Base-by-base conservation (phyloP, 2,113 vertebrate species). In the Notothenia coriiceps region DNA sequence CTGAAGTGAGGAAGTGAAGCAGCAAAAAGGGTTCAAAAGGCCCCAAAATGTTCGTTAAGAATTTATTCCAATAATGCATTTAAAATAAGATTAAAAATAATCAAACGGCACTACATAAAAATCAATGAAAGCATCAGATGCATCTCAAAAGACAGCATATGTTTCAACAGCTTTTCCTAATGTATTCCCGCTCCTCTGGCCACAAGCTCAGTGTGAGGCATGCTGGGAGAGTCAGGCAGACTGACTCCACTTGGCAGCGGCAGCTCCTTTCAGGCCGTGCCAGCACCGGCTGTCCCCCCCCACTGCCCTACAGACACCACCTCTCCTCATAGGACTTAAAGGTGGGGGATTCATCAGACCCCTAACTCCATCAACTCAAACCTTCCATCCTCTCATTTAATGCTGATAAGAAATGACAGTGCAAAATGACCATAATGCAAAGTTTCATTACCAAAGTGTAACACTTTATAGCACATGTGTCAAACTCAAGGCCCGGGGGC, bases 201-300 rank as follows among this genome's bases (percentile, higher is more conserved):
- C 84, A 69, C 66, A 67, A 72, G 84, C 86, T 91, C 75, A 61
- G 68, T 75, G 84, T 47, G 85, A 70, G 64, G 29, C 86, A 1
- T 85, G 88, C 87, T 88, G 89, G 55, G 89, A 88, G 70, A 76
- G 68, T 80, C 62, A 46, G 63, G 84, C 89, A 90, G 90, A 83
- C 84, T 91, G 92, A 91, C 91, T 92, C 91, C 88, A 71, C 79
- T 94, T 92, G 92, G 89, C 90, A 89, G 86, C 18, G 64, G 46
- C 86, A 69, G 85, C 77, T 88, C 81, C 88, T 93, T 92, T 91
- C 80, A 92, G 85, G 87, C 78, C 63, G 9, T 82, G 89, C 90
- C 90, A 92, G 79, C 79, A 59, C 78, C 64, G 85, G 84, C 84
- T 89, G 86, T 71, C 74, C 78, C 80, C 80, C 54, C 5, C 20